A percentile compares a stretch with the other conserved stretches of the same genome.
Evolutionary conservation across 1,140 invertebrate genomes (phyloP).

Genomic region (Scaptodrosophila lebanonensis): DNA sequence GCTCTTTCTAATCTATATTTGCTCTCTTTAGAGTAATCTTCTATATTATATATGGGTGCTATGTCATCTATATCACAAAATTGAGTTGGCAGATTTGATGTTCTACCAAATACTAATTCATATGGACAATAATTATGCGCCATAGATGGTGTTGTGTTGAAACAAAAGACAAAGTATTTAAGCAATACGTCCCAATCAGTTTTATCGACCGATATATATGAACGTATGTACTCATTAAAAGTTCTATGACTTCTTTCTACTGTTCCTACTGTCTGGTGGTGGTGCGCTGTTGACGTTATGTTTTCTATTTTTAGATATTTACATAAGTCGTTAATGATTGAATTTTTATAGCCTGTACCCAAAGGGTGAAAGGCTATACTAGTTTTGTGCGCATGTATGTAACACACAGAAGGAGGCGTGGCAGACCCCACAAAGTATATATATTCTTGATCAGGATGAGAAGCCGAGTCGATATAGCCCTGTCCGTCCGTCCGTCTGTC

Average conservation of each 20-base stretch:
- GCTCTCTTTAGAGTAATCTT: constrained; percentile 9
- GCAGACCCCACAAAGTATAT: too few relatives aligned
- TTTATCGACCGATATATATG: constrained; percentile 23
- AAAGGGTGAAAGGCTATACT: too few relatives aligned
- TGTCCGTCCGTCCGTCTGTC: too few relatives aligned
- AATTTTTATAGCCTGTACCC: too few relatives aligned
- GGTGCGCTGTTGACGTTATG: constrained; percentile 30
- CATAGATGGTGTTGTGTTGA: constrained; percentile 31
- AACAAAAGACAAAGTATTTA: constrained; percentile 35
- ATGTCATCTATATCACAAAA: constrained; percentile 7
- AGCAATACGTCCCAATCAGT: constrained; percentile 32
- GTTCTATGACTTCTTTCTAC: constrained; percentile 28
- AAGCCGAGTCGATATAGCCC: too few relatives aligned
- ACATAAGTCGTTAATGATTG: constrained; percentile 25
- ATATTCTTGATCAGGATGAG: too few relatives aligned
- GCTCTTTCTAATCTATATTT: too few relatives aligned
- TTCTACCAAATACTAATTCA: constrained; percentile 17
- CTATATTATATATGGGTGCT: constrained; percentile 25
- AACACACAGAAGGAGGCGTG: too few relatives aligned
- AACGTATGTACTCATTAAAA: constrained; percentile 26
- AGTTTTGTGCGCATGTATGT: too few relatives aligned
- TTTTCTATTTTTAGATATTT: constrained; percentile 31
- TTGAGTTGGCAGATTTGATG: constrained; percentile 1
- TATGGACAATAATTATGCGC: constrained; percentile 25
- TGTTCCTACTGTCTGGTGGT: constrained; percentile 21